Percentiles rank a stretch among this genome's conserved stretches.
Evolutionary conservation across 2,888 invertebrate genomes (phyloP).

Genomic region (Crepidodera aurea): DNA sequence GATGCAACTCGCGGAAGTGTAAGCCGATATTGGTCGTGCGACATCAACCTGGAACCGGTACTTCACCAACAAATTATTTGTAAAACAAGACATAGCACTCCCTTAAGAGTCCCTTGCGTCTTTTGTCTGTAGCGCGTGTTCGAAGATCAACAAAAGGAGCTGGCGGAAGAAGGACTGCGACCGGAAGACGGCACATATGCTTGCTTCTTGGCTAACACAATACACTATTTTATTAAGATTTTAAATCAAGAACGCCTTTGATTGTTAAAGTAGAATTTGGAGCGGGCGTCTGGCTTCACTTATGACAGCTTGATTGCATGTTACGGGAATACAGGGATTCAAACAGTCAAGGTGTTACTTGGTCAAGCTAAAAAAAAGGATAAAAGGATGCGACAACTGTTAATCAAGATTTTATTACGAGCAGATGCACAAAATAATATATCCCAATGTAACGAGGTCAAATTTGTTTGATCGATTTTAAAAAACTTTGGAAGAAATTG

Average conservation of each 20-base stretch:
- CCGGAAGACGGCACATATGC: slow-evolving; percentile 51
- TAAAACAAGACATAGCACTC: slow-evolving; percentile 38
- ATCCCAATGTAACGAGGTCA: no score
- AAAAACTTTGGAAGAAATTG: no score
- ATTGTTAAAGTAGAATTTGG: slow-evolving; percentile 31
- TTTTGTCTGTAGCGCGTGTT: slow-evolving; percentile 42
- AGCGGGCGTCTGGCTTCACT: slow-evolving; percentile 27
- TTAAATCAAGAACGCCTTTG: slow-evolving; percentile 42
- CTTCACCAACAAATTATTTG: slow-evolving; percentile 36
- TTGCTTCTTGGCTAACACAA: slow-evolving; percentile 28
- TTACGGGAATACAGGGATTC: slow-evolving; percentile 13
- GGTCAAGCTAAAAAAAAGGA: slow-evolving; percentile 6
- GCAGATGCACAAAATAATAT: no score
- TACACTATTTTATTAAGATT: slow-evolving; percentile 37
- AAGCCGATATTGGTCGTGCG: slow-evolving; percentile 39
- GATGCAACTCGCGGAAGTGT: slow-evolving; percentile 40
- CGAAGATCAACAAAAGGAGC: slow-evolving; percentile 42
- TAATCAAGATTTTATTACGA: background rate
- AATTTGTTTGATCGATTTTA: no score
- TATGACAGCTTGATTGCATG: slow-evolving; percentile 26
- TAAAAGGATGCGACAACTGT: background rate
- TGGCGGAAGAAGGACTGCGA: slow-evolving; percentile 46
- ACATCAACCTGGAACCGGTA: slow-evolving; percentile 37
- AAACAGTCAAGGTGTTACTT: slow-evolving; percentile 28
- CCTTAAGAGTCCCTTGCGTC: slow-evolving; percentile 13